Conservation (phyloP, 2,888 invertebrate species). For the Crocallis elinguaria region DNA sequence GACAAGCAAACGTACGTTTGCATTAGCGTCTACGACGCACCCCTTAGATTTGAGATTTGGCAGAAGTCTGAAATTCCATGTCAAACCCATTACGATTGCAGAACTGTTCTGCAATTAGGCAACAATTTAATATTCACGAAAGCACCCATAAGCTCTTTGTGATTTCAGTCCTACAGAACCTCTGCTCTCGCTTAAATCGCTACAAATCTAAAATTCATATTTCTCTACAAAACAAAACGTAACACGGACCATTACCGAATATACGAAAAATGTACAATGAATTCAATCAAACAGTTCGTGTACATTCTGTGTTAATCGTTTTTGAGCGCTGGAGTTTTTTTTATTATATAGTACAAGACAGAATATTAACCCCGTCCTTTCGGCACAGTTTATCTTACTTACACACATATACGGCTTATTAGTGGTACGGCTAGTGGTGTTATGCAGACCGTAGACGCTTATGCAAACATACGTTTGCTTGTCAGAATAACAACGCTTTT, state of each 20-base stretch:
- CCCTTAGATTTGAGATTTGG: too few relatives aligned
- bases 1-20: too few relatives aligned
- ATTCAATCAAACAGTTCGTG: constrained; percentile 20
- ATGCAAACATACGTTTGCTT: too few relatives aligned
- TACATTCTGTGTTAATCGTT: constrained; percentile 18
- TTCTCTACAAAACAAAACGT: constrained; percentile 4
- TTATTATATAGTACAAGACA: not conserved
- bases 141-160: not conserved
- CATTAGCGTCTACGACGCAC: too few relatives aligned
- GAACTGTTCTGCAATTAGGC: too few relatives aligned
- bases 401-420: not conserved
- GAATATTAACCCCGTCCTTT: not conserved
- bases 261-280: constrained; percentile 11
- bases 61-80: too few relatives aligned
- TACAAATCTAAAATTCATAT: constrained; percentile 14
- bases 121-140: too few relatives aligned
- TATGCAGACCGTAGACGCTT: too few relatives aligned
- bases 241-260: constrained; percentile 9
- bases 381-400: not conserved
- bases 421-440: too few relatives aligned
- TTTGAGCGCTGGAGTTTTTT: constrained; percentile 13
- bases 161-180: not conserved
- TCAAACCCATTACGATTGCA: too few relatives aligned
- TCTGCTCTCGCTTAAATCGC: not conserved
- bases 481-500: too few relatives aligned